Conservation (phyloP, 30 jellyfish, hydroid and myxozoan species). For the Aurelia sp. region DNA sequence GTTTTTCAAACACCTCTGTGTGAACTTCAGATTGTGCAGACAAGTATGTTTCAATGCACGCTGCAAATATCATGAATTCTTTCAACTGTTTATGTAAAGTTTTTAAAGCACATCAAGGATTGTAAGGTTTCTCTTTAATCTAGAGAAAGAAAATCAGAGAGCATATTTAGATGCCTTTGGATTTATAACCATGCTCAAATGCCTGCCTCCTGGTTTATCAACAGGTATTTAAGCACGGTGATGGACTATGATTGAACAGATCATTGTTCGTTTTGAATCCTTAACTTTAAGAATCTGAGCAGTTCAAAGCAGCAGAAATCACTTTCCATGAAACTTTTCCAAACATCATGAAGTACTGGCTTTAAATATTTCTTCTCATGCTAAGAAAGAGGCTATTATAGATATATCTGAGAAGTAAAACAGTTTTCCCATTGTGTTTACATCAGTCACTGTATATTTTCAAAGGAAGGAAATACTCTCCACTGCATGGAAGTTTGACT, state of each 20-base stretch:
- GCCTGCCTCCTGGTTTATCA: slow-evolving; percentile 18
- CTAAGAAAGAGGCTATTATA: neutral
- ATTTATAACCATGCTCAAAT: slow-evolving; percentile 1
- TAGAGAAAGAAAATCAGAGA: neutral
- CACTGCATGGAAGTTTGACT: neutral
- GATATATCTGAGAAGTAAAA: neutral
- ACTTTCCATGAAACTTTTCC: neutral
- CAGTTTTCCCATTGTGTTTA: too few species aligned
- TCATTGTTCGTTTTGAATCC: slow-evolving; percentile 3
- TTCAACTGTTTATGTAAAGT: neutral
- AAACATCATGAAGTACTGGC: neutral
- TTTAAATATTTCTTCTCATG: neutral
- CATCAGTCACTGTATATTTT: neutral
- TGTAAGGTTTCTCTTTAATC: neutral
- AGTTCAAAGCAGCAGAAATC: neutral
- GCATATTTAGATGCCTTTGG: slow-evolving; percentile 13
- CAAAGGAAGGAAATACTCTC: neutral
- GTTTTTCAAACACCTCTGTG: too few species aligned
- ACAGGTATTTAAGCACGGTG: slow-evolving; percentile 1
- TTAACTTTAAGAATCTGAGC: slow-evolving; percentile 12
- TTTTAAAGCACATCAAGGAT: neutral
- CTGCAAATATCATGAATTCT: too few species aligned
- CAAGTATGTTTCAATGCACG: too few species aligned
- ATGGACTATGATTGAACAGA: neutral
- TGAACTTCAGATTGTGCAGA: too few species aligned